Evolutionary conservation across 1,140 invertebrate species (phyloP), one percentile per base, ranked within the genome.

Genomic region (Drosophila leontia): DNA sequence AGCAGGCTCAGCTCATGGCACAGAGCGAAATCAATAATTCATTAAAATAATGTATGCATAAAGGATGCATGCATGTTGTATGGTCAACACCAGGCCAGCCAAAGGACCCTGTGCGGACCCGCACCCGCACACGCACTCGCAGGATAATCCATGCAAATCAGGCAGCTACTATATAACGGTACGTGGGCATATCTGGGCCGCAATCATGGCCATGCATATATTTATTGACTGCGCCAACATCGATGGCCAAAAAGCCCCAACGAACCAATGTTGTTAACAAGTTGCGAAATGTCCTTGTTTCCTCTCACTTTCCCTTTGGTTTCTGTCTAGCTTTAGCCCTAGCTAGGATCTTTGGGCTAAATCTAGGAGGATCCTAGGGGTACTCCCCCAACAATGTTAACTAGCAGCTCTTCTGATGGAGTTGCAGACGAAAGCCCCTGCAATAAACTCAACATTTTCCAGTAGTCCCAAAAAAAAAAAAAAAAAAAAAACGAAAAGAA

Each of bases 31-130:
- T 87, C 83, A 87, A 87, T 87, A 87, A 87, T 87, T 87, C 84
- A 87, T 87, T 88, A 83, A 87, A 83, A 88, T 87, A 87, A 87
- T 87, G 84, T 88, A 88, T 87, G 84, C 83, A 88, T 83, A 74
- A 80, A 80, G 72, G 71, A 75, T 86, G 83, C 78, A 75, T 86
- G 83, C 78, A 80, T 83, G 86, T 80, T 83, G 53, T 80, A 83
- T 87, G 75, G 82, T 69, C 65, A 76, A 57, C 55, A 65, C 45
- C 51, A 53, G 53, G 32, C 56, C 34, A 13, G 35, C 15, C 15
- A 47, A 39, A 34, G 53, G 68, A 51, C 32, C 32, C 53, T 50
- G 37, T 15, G 26, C 26, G 29, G 34, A 65, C 34, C 41, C 45
- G 17, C 32, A 41, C 44, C 19, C 34, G 34, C 29, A 53, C 51